A percentile compares a stretch with the other conserved stretches of the same genome.
These are phyloP conservation scores for Brachylomia viminalis DNA, from an alignment of 2,888 invertebrate species.

Conservation along the genomic window DNA sequence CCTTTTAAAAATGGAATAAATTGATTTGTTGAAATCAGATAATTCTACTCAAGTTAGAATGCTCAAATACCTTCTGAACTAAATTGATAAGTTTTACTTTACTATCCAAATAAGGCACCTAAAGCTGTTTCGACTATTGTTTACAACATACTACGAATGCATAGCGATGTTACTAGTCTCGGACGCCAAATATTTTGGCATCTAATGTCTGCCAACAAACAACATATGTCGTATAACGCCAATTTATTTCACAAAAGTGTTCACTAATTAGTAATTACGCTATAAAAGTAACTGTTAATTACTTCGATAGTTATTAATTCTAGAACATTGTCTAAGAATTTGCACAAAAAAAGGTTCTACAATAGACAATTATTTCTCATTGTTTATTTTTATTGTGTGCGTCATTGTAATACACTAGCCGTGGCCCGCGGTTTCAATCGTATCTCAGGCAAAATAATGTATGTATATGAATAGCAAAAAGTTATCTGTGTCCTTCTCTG, in stretches of 20 bases:
- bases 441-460: background rate
- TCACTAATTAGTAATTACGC: conserved; percentile 30
- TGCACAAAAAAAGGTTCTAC: background rate
- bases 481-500: background rate
- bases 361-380: conserved; percentile 15
- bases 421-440: background rate
- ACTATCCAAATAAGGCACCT: background rate
- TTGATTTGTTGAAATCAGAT: background rate
- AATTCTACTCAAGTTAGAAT: background rate
- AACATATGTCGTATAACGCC: too few species aligned
- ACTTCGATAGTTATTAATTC: conserved; percentile 5
- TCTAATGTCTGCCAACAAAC: conserved; percentile 14
- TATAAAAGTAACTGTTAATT: conserved; percentile 41
- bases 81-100: background rate
- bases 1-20: conserved; percentile 1
- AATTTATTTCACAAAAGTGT: conserved; percentile 15
- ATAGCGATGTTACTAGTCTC: background rate
- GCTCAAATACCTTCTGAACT: background rate
- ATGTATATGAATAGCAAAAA: background rate
- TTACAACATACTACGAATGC: conserved; percentile 1
- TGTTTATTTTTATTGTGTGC: conserved; percentile 18
- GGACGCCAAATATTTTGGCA: conserved; percentile 42
- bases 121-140: conserved; percentile 7
- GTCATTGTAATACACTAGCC: conserved; percentile 9
- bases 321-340: conserved; percentile 6